Evolutionary conservation across 2,113 vertebrate species (phyloP).

Genomic region (Clupea harengus): DNA sequence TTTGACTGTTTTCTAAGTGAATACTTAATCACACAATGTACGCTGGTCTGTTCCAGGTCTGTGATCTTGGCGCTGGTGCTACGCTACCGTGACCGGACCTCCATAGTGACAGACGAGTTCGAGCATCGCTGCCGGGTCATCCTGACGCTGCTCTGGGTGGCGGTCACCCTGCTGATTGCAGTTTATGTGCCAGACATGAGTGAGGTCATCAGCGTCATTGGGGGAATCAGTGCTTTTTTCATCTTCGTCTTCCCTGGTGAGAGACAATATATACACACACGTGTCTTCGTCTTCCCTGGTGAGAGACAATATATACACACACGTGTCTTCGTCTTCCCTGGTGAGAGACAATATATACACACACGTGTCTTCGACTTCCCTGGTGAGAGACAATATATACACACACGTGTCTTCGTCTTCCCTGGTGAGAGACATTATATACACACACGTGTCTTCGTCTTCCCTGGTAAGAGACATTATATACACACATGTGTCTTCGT

Average conservation of each 20-base stretch:
- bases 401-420: slow-evolving; percentile 89
- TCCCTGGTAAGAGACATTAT: slow-evolving; percentile 79
- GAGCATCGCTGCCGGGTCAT: slow-evolving; percentile 69
- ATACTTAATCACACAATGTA: neutral
- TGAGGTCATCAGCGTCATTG: slow-evolving; percentile 83
- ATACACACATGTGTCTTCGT: slow-evolving; percentile 80
- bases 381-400: slow-evolving; percentile 67
- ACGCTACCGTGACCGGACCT: slow-evolving; percentile 43
- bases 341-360: slow-evolving; percentile 60
- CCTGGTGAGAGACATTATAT: slow-evolving; percentile 75
- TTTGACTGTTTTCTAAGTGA: no score
- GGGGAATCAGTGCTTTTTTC: slow-evolving; percentile 91
- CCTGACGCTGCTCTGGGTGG: slow-evolving; percentile 82
- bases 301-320: slow-evolving; percentile 36
- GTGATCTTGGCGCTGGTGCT: slow-evolving; percentile 81
- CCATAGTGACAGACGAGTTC: slow-evolving; percentile 22
- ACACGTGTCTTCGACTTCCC: slow-evolving; percentile 95
- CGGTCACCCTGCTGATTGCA: slow-evolving; percentile 75
- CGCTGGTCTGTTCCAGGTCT: slow-evolving; percentile 66
- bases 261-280: slow-evolving; percentile 26
- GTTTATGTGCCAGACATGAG: slow-evolving; percentile 88
- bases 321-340: slow-evolving; percentile 96
- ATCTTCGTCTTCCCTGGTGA: slow-evolving; percentile 96
- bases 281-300: slow-evolving; percentile 97
- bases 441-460: slow-evolving; percentile 84